Evolutionary conservation across 1,140 invertebrate genomes (phyloP).

Genomic region (Polypedilum vanderplanki): DNA sequence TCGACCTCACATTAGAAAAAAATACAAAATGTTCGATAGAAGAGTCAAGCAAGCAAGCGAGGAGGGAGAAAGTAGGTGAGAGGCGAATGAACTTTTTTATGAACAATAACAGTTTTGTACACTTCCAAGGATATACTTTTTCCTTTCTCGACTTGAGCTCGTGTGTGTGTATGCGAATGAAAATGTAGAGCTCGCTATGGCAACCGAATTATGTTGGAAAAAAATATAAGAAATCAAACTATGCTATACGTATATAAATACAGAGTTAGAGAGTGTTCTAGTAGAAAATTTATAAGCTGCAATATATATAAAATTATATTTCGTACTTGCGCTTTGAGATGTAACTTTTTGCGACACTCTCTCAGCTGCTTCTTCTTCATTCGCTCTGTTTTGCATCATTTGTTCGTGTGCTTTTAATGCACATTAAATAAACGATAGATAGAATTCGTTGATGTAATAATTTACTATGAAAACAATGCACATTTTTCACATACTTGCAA

Average conservation of each 20-base stretch:
- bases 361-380: neutral
- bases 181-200: conserved; percentile 11
- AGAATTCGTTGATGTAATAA: conserved; percentile 5
- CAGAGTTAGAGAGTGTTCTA: neutral
- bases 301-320: neutral
- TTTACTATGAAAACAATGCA: neutral
- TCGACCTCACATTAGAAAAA: conserved; percentile 16
- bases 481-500: neutral
- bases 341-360: neutral
- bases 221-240: conserved; percentile 1
- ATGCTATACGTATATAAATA: neutral
- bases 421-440: neutral
- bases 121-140: conserved; percentile 13
- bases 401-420: neutral
- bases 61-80: conserved; percentile 9
- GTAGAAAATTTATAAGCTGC: neutral
- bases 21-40: neutral
- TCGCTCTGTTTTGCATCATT: neutral
- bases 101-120: conserved; percentile 6
- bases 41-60: neutral
- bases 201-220: neutral
- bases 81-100: conserved; percentile 18
- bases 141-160: neutral
- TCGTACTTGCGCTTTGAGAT: conserved; percentile 10
- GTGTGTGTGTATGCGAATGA: neutral